Conservation (phyloP, 1,140 invertebrate genomes). For the Leptopilina clavipes region DNA sequence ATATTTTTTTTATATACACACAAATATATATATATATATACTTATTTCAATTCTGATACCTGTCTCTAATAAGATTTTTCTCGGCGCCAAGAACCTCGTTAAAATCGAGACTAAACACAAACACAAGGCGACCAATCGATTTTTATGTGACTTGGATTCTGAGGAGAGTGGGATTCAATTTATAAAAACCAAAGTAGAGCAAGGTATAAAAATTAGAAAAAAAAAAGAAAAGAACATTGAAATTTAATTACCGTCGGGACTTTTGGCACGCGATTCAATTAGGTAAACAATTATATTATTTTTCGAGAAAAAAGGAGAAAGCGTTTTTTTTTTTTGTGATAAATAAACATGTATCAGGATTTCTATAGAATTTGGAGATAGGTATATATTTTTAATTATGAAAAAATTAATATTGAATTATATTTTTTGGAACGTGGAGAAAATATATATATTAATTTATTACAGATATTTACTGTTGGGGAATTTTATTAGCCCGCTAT, state of each 20-base stretch:
- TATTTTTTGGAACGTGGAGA: too few species aligned
- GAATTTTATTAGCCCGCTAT: background rate
- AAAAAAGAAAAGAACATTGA: background rate
- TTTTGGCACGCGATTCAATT: background rate
- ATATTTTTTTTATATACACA: too few species aligned
- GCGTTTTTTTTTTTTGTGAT: too few species aligned
- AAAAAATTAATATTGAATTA: too few species aligned
- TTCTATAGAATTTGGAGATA: too few species aligned
- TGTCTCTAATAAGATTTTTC: constrained; percentile 30
- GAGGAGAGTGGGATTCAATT: constrained; percentile 11
- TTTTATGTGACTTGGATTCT: constrained; percentile 17
- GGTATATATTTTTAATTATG: too few species aligned
- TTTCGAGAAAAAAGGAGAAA: too few species aligned
- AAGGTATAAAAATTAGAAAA: constrained; percentile 8
- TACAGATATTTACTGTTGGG: background rate
- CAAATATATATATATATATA: background rate
- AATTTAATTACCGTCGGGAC: background rate
- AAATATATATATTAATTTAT: too few species aligned
- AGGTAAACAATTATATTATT: too few species aligned
- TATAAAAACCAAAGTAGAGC: background rate
- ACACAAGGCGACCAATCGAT: constrained; percentile 11
- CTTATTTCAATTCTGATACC: background rate
- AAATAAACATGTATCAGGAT: too few species aligned
- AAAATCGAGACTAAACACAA: constrained; percentile 24
- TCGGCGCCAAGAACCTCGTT: constrained; percentile 29